Evolutionary conservation across 2,113 vertebrate species (phyloP), one percentile per base, ranked within the genome.

Genomic region (Ptychochromis oligacanthus): DNA sequence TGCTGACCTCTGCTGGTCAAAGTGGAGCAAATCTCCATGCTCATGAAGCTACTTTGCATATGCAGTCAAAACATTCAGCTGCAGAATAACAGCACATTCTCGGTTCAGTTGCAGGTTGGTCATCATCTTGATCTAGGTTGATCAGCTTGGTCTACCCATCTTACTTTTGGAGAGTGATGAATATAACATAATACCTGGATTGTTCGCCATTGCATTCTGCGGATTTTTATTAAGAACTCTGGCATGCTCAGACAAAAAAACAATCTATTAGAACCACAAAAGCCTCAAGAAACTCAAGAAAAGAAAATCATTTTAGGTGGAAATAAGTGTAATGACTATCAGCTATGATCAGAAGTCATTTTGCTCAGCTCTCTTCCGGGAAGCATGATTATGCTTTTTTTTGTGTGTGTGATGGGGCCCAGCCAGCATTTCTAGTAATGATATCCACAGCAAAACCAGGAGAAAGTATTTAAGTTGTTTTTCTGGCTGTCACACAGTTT

Each of bases 1-100:
- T 95, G 90, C 89, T 87, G 86, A 70, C 93, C 75, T 88, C 94
- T 95, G 72, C 86, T 94, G 95, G 93, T 24, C 24, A 61, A 58
- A 54, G 28, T 28, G 2, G 14, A 20, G 28, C 43, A 75, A 5
- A 11, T 46, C 52, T 9, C 2, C 34, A 28, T 4, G 7, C 7
- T 36, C 36, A 40, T 7, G 12, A 52, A 54, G 22, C 8, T 14
- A 14, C 26, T 14, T 26, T 54, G 26, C 26, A n/a, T 4, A 17
- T 4, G 20, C 20, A 67, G 20, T 18, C 15, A 54, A 22, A 57
- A 24, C 12, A 65, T 24, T 43, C 31, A 34, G 46, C 22, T 28
- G 26, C 36, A 78, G 6, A 54, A 54, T 54, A 46, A 72, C 6
- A 55, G 4, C 2, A 14, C 17, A 13, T 6, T 18, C 74, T 14